Percentiles rank a stretch among this genome's conserved stretches.
These are phyloP conservation scores for Petrophora chlorosata DNA, from an alignment of 2,888 invertebrate genomes.

Conservation along the genomic window DNA sequence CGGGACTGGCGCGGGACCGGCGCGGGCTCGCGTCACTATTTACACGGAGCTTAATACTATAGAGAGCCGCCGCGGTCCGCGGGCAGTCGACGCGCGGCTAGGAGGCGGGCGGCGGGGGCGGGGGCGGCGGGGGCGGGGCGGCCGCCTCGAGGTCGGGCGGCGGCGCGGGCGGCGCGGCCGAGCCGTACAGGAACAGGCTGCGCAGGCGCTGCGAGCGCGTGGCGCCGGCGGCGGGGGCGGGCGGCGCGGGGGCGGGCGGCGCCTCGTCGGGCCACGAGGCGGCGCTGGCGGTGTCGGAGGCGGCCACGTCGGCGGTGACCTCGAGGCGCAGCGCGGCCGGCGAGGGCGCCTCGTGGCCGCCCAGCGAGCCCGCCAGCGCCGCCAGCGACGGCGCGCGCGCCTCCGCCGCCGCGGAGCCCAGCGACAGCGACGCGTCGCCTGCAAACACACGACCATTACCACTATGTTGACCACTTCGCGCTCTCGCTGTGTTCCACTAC, in stretches of 20 bases:
- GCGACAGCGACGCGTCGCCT: slow-evolving; percentile 77
- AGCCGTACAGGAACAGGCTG: slow-evolving; percentile 74
- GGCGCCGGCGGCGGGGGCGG: slow-evolving; percentile 65
- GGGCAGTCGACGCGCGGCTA: background rate
- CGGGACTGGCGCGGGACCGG: slow-evolving; percentile 32
- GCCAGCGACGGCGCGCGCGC: slow-evolving; percentile 72
- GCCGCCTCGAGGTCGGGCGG: slow-evolving; percentile 62
- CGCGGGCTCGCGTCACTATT: slow-evolving; percentile 23
- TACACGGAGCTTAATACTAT: slow-evolving; percentile 31
- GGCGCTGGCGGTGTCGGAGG: slow-evolving; percentile 59
- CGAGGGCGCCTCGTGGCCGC: slow-evolving; percentile 58
- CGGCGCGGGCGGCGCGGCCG: slow-evolving; percentile 53
- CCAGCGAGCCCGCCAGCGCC: slow-evolving; percentile 74
- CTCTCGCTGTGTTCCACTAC: no score
- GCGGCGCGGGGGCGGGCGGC: slow-evolving; percentile 62
- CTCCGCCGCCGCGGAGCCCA: slow-evolving; percentile 66
- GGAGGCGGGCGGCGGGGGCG: background rate
- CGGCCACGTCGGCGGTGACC: slow-evolving; percentile 66
- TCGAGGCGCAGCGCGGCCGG: slow-evolving; percentile 62
- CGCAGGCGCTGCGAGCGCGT: slow-evolving; percentile 62
- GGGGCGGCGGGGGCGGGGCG: background rate
- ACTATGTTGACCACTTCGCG: no score
- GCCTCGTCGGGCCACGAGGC: slow-evolving; percentile 44
- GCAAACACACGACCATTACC: slow-evolving; percentile 8
- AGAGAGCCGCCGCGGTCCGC: slow-evolving; percentile 28